Evolutionary conservation across 35 echinoderm and acorn worm genomes (phyloP), one percentile per base, ranked within the genome.

Genomic region (Apostichopus parvimensis): DNA sequence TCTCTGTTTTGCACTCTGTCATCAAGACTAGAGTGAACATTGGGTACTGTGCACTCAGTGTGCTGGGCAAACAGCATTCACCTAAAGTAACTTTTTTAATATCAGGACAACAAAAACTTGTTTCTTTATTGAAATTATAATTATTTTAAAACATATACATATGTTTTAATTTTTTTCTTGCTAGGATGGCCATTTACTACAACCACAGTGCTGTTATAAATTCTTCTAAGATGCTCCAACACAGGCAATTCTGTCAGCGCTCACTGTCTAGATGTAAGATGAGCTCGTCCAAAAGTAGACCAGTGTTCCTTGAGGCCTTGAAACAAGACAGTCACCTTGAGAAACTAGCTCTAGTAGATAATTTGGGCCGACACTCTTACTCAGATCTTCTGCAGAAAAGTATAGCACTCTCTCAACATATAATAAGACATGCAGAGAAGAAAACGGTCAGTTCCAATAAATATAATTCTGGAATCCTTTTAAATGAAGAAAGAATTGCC

Each of bases 401-500:
- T 73, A 94, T 68, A 8, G 83, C 77, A 0, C 87, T 99, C 17
- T 80, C 95, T 13, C 91, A 90, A 13, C 88, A 87, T 53, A 93
- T 96, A 5, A 84, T 98, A 21, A 66, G 77, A 28, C 78, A 89
- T 78, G 81, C 96, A 9, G 86, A 88, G 84, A 92, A 89, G 62
- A 92, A 93, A 65, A 18, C 64, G 80, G 53, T 91, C 17, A 79
- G 71, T 15, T 57, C 71, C 22, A 73, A 66, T 58, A 88, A 79
- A 73, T 86, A 80, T 66, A 62, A 77, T 22, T 96, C 93, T 14
- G 91, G 77, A 23, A 92, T 98, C n/a, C 64, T 96, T 54, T 62
- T 96, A 8, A 94, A 95, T 79, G 93, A 93, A 9, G 97, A 99
- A 59, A 76, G 97, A 73, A 88, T 99, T 24, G 97, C 94, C 6